phyloP scores from a whole-genome alignment of 2,888 invertebrate species.

The Bhutanitis thaidina region DNA sequence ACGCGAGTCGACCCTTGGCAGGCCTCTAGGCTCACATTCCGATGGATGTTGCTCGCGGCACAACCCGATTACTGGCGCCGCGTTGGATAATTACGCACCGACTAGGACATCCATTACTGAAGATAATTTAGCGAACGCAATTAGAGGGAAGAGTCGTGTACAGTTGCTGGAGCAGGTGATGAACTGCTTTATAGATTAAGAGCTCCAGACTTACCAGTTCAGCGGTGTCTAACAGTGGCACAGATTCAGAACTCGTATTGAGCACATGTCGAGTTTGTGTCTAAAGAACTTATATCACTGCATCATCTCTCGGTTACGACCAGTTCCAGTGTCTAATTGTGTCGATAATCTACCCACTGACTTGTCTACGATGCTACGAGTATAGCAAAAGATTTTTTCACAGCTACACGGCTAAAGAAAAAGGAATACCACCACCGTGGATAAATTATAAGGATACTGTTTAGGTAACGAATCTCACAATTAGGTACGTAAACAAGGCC shows the following conservation, averaged over 20 bases:
- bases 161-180: slow-evolving; percentile 20
- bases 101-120: slow-evolving; percentile 68
- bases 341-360: no score
- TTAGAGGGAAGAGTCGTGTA: slow-evolving; percentile 59
- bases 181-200: background rate
- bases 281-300: no score
- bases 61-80: slow-evolving; percentile 63
- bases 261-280: no score
- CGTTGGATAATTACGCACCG: slow-evolving; percentile 62
- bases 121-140: slow-evolving; percentile 66
- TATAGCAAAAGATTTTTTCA: no score
- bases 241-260: no score
- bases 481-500: slow-evolving; percentile 71
- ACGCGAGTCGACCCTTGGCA: slow-evolving; percentile 19
- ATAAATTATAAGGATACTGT: no score
- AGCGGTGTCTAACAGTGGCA: no score
- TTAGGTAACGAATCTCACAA: slow-evolving; percentile 24
- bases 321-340: no score
- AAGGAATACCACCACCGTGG: no score
- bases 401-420: no score
- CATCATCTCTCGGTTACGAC: no score
- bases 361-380: no score
- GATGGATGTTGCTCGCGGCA: slow-evolving; percentile 58
- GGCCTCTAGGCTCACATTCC: slow-evolving; percentile 49
- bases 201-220: background rate